Percentiles rank a stretch among this genome's conserved stretches.
Conservation (phyloP, 1,140 invertebrate genomes). For the Ceratina australensis region DNA sequence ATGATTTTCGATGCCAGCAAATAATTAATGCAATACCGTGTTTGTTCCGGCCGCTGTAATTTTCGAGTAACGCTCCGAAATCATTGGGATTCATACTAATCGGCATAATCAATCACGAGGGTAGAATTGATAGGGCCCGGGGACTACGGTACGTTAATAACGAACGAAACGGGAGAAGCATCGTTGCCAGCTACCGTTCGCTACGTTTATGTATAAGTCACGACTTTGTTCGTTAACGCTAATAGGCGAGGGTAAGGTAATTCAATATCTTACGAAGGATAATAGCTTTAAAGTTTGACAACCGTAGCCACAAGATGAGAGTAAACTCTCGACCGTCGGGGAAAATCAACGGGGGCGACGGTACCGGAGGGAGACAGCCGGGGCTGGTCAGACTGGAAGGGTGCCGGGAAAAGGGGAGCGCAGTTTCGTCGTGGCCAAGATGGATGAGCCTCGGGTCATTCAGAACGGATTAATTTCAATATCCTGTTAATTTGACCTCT, state of each 20-base stretch:
- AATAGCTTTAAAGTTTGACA: slow-evolving; percentile 38
- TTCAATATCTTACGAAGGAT: slow-evolving; percentile 31
- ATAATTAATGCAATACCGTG: too few relatives aligned
- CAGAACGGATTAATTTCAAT: slow-evolving; percentile 67
- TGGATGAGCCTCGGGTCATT: slow-evolving; percentile 63
- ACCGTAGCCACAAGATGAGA: slow-evolving; percentile 35
- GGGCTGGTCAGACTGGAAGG: neutral
- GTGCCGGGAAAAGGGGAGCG: neutral
- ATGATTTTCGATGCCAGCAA: too few relatives aligned
- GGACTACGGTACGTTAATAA: slow-evolving; percentile 17
- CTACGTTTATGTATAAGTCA: neutral
- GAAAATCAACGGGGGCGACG: slow-evolving; percentile 29
- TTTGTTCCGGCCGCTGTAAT: too few relatives aligned
- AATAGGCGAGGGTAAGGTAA: slow-evolving; percentile 16
- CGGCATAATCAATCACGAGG: neutral
- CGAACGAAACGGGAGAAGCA: too few relatives aligned
- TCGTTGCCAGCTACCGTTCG: neutral
- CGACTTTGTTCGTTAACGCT: slow-evolving; percentile 18
- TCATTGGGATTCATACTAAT: too few relatives aligned
- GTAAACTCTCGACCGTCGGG: slow-evolving; percentile 32
- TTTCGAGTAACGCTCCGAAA: too few relatives aligned
- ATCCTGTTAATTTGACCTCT: slow-evolving; percentile 67
- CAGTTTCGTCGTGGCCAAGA: slow-evolving; percentile 53
- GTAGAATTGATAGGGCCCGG: neutral
- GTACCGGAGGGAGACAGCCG: neutral